These are phyloP conservation scores for Lepetodrilus schrolli DNA, from an alignment of 2,888 invertebrate genomes.

Conservation along the genomic window DNA sequence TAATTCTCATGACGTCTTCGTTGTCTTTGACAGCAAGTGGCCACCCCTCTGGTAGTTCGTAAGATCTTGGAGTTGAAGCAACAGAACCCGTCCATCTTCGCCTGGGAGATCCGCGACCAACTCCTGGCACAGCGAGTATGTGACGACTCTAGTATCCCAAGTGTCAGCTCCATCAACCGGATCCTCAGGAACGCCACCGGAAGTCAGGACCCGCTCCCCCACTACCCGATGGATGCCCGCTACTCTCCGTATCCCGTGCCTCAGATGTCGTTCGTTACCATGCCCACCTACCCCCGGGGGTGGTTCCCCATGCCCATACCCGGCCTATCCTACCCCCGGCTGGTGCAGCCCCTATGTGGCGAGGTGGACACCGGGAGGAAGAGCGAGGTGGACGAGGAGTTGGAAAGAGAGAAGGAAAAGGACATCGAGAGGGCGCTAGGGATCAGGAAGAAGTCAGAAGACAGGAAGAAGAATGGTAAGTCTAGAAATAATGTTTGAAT, in stretches of 20 bases:
- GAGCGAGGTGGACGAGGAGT: background rate
- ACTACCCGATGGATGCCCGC: background rate
- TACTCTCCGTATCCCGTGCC: background rate
- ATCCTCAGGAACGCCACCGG: slow-evolving; percentile 81
- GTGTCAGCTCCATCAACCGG: slow-evolving; percentile 94
- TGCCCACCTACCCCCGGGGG: slow-evolving; percentile 36
- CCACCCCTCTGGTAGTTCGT: slow-evolving; percentile 95
- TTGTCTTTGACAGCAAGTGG: slow-evolving; percentile 83
- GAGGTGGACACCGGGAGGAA: background rate
- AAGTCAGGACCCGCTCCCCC: slow-evolving; percentile 24
- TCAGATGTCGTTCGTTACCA: background rate
- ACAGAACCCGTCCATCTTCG: slow-evolving; percentile 96
- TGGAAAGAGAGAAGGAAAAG: slow-evolving; percentile 18
- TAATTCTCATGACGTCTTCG: too few species aligned
- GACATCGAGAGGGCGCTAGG: slow-evolving; percentile 11
- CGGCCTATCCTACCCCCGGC: slow-evolving; percentile 65
- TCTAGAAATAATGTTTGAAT: too few species aligned
- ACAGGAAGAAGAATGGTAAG: too few species aligned
- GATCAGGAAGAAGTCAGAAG: slow-evolving; percentile 3
- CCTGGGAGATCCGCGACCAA: slow-evolving; percentile 96
- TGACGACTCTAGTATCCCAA: slow-evolving; percentile 85
- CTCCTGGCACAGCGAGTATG: slow-evolving; percentile 91
- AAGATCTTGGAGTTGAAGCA: slow-evolving; percentile 94
- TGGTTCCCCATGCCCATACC: slow-evolving; percentile 57
- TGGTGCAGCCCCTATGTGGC: slow-evolving; percentile 56